Evolutionary conservation across 2,888 invertebrate genomes (phyloP), one percentile per base, ranked within the genome.

Genomic region (Eueremaeus valkanovi): DNA sequence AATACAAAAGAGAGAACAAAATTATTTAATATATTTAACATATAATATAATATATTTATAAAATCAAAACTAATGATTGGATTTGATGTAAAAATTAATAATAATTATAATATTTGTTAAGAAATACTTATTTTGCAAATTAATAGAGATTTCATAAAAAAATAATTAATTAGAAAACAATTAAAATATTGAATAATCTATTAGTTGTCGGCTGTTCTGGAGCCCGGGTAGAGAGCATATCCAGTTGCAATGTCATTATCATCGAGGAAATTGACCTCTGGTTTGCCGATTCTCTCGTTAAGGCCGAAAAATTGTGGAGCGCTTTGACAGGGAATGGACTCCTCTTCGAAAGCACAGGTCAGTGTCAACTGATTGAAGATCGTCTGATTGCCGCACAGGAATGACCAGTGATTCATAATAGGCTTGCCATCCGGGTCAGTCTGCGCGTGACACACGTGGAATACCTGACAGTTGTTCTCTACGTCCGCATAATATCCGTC

Each of bases 311-410:
- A 80, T 21, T 79, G 78, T 18, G 79, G 78, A 0, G 80, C 79
- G 31, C 79, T 76, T 24, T 76, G 76, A 70, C 81, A 81, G 6
- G 80, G 80, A 5, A 79, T 77, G 11, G 80, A 78, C 29, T 80
- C 79, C 33, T 79, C 80, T 8, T 78, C 78, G 68, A 78, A 77
- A 13, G 78, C 73, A 66, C 81, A 81, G 6, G 80, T 79, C 33
- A 81, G 76, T n/a, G 78, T 78, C 36, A 79, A 73, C 73, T 81
- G 81, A 72, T 81, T 79, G 76, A 81, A 81, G 11, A 81, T 55
- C 58, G 80, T 80, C 27, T 73, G 74, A 72, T 80, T 79, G 31
- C 78, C 78, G 70, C 80, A 80, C 33, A 78, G 49, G 77, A 80
- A 80, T 49, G 76, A 74, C 74, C 72, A 79, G 58, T 79, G 77